Percentiles rank a stretch among this genome's conserved stretches.
Conservation (phyloP, 2,888 invertebrate species). For the Troides helena region DNA sequence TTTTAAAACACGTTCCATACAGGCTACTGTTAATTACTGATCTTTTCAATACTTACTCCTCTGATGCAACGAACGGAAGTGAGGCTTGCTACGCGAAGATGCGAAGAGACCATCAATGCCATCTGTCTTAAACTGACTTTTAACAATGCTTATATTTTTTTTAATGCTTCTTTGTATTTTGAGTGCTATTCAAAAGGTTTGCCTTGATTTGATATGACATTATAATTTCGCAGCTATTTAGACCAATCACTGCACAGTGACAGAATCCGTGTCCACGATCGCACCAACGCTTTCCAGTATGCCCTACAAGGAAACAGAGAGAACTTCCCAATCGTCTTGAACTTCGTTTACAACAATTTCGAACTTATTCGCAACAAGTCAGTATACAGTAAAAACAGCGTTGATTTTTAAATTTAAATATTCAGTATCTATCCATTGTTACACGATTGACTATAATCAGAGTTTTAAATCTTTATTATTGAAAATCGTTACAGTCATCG, state of each 20-base stretch:
- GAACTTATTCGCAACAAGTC: conserved; percentile 50
- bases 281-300: conserved; percentile 65
- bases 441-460: too few relatives aligned
- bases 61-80: too few relatives aligned
- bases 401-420: too few relatives aligned
- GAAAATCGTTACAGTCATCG: too few relatives aligned
- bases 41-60: too few relatives aligned
- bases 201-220: not conserved
- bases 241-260: conserved; percentile 62
- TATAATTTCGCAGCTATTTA: conserved; percentile 70
- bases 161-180: not conserved
- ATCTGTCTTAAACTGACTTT: too few relatives aligned
- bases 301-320: conserved; percentile 78
- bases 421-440: not conserved
- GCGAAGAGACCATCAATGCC: too few relatives aligned
- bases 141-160: too few relatives aligned
- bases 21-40: not conserved
- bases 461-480: too few relatives aligned
- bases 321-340: conserved; percentile 75
- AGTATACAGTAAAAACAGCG: conserved; percentile 34
- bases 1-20: not conserved
- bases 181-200: not conserved
- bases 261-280: conserved; percentile 72
- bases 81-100: too few relatives aligned
- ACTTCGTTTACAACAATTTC: conserved; percentile 67